Conservation (phyloP, 2,113 vertebrate genomes). For the Stictonetta naevosa region DNA sequence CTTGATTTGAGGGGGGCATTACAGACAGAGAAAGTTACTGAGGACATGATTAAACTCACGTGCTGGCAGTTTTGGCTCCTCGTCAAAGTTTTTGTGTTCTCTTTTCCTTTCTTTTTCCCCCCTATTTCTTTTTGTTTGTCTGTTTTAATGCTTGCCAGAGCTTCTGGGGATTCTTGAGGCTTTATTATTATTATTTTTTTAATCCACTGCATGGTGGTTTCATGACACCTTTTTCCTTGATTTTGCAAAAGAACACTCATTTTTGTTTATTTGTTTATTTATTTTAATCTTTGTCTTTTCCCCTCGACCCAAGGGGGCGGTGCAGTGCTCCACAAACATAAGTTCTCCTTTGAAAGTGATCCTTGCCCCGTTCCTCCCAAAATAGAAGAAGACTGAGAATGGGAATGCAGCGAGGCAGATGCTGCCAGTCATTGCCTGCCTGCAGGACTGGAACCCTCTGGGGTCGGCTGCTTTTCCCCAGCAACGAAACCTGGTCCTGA, state of each 20-base stretch:
- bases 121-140: not conserved
- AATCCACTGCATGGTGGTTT: not conserved
- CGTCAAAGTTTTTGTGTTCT: not conserved
- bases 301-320: rapidly evolving
- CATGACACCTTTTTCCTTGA: not conserved
- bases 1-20: not conserved
- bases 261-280: not conserved
- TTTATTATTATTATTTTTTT: not conserved
- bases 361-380: not conserved
- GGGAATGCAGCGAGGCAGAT: not conserved
- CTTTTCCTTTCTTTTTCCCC: not conserved
- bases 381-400: not conserved
- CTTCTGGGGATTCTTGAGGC: not conserved
- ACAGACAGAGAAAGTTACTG: not conserved
- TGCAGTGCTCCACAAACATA: not conserved
- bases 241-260: not conserved
- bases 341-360: not conserved
- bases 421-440: not conserved
- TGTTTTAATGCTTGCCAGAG: not conserved
- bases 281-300: not conserved
- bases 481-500: not conserved
- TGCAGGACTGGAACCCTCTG: not conserved
- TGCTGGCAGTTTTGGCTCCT: not conserved
- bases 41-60: not conserved
- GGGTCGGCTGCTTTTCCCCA: not conserved